Evolutionary conservation across 53 echinoderm and acorn worm genomes (phyloP).

Genomic region (Apostichopus leukothele): DNA sequence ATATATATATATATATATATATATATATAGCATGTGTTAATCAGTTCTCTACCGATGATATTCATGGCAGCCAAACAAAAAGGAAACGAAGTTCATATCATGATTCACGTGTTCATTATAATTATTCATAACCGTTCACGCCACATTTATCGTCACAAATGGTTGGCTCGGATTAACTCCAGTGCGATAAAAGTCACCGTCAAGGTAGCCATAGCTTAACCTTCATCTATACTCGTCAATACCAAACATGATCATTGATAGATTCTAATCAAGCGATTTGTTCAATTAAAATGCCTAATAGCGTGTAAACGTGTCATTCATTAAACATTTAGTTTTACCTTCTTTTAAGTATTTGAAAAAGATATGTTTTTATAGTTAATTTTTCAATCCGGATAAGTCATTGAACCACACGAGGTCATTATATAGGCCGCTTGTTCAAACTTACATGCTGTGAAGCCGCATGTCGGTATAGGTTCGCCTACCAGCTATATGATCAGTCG

Average conservation of each 20-base stretch:
- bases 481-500: not conserved
- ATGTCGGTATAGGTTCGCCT: not conserved
- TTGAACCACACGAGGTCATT: constrained; percentile 16
- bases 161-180: no score
- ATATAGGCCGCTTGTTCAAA: constrained; percentile 14
- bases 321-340: not conserved
- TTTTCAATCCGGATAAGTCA: not conserved
- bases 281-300: not conserved
- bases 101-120: no score
- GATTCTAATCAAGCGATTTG: not conserved
- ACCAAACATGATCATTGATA: not conserved
- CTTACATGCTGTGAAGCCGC: not conserved
- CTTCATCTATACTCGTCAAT: no score
- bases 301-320: constrained; percentile 25
- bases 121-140: no score
- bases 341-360: not conserved
- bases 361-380: not conserved
- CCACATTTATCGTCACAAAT: no score
- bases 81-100: no score
- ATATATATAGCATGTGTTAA: no score
- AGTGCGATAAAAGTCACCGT: no score
- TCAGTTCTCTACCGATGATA: no score
- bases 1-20: no score
- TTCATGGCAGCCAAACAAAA: no score
- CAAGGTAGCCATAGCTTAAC: no score